Base-by-base conservation (phyloP, 2,797 vertebrate genomes). In the Sebastes trivittatus region DNA sequence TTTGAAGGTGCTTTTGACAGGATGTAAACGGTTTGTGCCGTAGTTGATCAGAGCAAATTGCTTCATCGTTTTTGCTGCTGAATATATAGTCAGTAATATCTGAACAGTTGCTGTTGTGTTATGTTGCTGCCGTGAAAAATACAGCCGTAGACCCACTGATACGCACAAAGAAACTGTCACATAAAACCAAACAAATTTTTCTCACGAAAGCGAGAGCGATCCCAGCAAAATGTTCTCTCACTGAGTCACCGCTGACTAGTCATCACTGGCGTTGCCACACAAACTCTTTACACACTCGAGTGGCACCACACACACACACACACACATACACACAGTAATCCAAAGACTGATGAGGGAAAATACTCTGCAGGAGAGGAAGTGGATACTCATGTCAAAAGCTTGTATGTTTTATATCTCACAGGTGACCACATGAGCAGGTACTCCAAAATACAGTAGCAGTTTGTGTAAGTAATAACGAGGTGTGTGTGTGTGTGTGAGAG, bases 151-250 rank as follows among this genome's bases (percentile, higher is more conserved):
- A 82, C 86, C 65, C 82, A 74, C 78, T 65, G 77, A 87, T 75
- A 77, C 38, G 42, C 83, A 87, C 81, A 87, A 87, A 86, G 82
- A 88, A 84, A 77, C 87, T 89, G 89, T 90, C 83, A 82, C 70
- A 87, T 59, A 82, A 88, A 87, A 86, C 75, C 88, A 87, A 88
- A 88, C 82, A 89, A 85, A 89, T 91, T 84, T 65, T 89, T 93
- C 87, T 91, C 84, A 85, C 80, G 78, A 91, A 86, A 78, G 75
- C 52, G 55, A 81, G 85, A 91, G 80, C 34, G 67, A 92, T 85
- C 90, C 83, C 86, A 86, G 89, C 89, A 90, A 89, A 94, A 94
- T 93, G 92, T 94, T 92, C 92, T 94, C 91, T 88, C 94, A 79
- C 91, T 93, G 92, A 95, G 87, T 94, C 92, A 94, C 88, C 29